Conservation (phyloP, 2,888 invertebrate species). For the Drosophila glabriapex region DNA sequence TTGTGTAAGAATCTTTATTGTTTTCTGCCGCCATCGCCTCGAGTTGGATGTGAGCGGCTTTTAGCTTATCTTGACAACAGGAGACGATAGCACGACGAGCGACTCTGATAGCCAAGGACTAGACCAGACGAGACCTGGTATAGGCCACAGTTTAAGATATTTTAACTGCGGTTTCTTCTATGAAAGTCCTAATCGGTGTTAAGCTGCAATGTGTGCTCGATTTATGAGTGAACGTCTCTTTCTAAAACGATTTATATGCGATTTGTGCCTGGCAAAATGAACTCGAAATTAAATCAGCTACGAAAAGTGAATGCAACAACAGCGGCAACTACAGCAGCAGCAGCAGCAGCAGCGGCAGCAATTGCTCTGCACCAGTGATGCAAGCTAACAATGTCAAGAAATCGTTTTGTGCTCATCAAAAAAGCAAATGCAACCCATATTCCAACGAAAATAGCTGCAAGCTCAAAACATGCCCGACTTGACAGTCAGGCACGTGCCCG, state of each 20-base stretch:
- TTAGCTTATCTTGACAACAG: constrained; percentile 46
- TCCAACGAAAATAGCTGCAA: constrained; percentile 39
- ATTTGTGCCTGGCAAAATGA: constrained; percentile 63
- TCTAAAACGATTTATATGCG: constrained; percentile 56
- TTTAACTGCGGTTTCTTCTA: constrained; percentile 18
- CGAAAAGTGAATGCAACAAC: constrained; percentile 28
- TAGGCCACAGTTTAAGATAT: constrained; percentile 22
- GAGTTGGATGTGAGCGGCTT: constrained; percentile 54
- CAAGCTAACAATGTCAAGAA: constrained; percentile 47
- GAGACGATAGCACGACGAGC: constrained; percentile 7
- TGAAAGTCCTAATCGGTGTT: constrained; percentile 24
- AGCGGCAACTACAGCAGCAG: constrained; percentile 4
- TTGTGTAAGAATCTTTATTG: constrained; percentile 77
- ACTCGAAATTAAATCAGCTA: constrained; percentile 72
- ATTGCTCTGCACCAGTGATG: constrained; percentile 25
- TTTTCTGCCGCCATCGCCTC: constrained; percentile 59
- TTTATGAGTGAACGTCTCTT: constrained; percentile 10
- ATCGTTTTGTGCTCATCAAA: constrained; percentile 58
- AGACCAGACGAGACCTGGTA: constrained; percentile 8
- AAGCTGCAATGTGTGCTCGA: constrained; percentile 29
- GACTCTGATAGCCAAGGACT: constrained; percentile 15
- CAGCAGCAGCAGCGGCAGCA: constrained; percentile 2
- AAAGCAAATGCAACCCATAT: constrained; percentile 75
- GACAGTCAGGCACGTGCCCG: constrained; percentile 60
- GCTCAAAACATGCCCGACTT: constrained; percentile 26